Base-by-base conservation (phyloP, 1,140 invertebrate species). In the Eriosoma lanigerum region DNA sequence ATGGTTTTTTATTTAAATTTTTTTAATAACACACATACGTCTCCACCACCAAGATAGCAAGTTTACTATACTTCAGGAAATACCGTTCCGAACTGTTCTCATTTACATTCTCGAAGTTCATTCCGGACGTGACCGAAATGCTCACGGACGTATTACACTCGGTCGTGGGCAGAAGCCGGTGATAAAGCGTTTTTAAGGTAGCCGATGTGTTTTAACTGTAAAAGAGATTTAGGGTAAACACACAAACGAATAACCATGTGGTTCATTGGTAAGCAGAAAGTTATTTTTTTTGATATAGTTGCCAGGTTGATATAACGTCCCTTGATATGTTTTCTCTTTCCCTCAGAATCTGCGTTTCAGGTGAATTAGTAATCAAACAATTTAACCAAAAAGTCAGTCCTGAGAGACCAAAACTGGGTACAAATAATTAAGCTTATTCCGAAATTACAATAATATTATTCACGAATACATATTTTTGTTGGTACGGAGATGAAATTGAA, bases 81-180 rank as follows among this genome's bases (percentile, higher is more conserved):
- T 46, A 44, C 38, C 32, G 44, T 19, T 68, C 64, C 64, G 38
- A 68, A 68, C 38, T 24, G 44, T 70, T 50, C 66, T 70, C 66
- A 70, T 70, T 70, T 70, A 70, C 66, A 70, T 70, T 68, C 64
- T 32, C 64, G 44, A 68, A 68, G 64, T 68, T 68, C 64, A 68
- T 68, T 70, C 44, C 66, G 66, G 24, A 70, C 66, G 66, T 70
- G 66, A 70, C 66, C 46, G 21, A 70, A 70, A 70, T 70, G 46
- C 17, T 70, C 24, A 70, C 66, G 46, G 46, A 26, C 66, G 6
- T 50, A 70, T 70, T 70, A 70, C 24, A 15, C 17, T 44, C 46
- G 46, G 24, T 44, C 46, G 9, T 21, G 15, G 15, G 44, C 17
- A 70, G 24, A 48, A 50, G 46, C 66, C 46, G 19, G 48, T 50